A percentile compares a stretch with the other conserved stretches of the same genome.
These are phyloP conservation scores for Anser brachyrhynchus DNA, from an alignment of 2,113 vertebrate species.

Conservation along the genomic window DNA sequence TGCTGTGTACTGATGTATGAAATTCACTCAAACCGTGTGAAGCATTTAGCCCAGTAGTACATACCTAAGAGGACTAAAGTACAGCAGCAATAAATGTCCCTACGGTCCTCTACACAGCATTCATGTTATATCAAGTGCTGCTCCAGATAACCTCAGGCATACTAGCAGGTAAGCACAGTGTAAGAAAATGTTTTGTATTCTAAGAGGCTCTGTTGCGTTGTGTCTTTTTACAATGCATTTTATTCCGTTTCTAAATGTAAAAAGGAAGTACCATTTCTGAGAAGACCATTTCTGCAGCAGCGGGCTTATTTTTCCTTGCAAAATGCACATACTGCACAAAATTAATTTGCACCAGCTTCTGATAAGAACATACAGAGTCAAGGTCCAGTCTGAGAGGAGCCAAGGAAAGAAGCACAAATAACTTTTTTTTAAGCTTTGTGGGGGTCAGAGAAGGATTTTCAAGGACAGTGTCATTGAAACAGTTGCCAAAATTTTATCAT, in stretches of 20 bases:
- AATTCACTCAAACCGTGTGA: background rate
- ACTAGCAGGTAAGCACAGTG: background rate
- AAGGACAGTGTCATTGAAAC: background rate
- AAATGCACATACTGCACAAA: background rate
- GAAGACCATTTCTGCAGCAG: background rate
- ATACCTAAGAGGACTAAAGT: background rate
- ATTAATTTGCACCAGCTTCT: slow-evolving; percentile 9
- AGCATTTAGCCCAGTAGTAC: background rate
- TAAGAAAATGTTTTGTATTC: background rate
- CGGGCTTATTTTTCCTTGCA: background rate
- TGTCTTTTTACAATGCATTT: background rate
- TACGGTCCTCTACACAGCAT: background rate
- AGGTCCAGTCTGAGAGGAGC: slow-evolving; percentile 26
- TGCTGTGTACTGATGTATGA: background rate
- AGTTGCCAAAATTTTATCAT: background rate
- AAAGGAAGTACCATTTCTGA: background rate
- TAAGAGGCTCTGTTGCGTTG: background rate
- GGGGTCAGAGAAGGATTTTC: background rate
- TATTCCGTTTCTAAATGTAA: background rate
- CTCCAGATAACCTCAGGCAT: background rate
- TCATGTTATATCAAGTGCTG: background rate
- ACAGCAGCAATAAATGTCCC: background rate
- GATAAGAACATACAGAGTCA: slow-evolving; percentile 26
- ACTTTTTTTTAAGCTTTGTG: background rate
- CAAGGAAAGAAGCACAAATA: slow-evolving; percentile 36